Conservation (phyloP, 2,797 vertebrate species). For the Morelia viridis region DNA sequence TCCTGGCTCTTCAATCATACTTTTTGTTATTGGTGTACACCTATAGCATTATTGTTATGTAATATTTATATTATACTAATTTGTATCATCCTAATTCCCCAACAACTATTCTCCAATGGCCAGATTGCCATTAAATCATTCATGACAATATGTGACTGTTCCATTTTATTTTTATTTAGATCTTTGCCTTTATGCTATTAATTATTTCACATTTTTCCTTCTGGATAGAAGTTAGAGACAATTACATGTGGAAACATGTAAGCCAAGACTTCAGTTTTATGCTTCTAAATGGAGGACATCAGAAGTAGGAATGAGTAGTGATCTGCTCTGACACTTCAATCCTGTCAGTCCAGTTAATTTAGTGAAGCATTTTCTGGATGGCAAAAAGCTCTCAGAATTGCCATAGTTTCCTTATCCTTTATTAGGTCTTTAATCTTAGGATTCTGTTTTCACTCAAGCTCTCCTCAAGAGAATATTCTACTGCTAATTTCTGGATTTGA, state of each 20-base stretch:
- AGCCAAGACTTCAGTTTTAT: neutral
- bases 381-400: neutral
- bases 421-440: neutral
- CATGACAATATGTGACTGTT: neutral
- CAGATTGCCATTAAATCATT: neutral
- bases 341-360: conserved; percentile 35
- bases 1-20: too few species aligned
- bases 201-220: neutral
- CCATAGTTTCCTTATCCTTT: conserved; percentile 1
- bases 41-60: neutral
- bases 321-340: conserved; percentile 21
- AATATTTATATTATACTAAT: neutral
- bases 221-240: conserved; percentile 29
- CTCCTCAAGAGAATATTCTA: neutral
- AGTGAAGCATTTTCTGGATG: neutral
- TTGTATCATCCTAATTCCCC: neutral
- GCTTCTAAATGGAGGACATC: neutral
- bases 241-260: conserved; percentile 37
- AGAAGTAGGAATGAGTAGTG: neutral
- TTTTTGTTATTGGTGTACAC: neutral
- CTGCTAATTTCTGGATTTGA: conserved; percentile 9
- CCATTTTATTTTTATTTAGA: neutral
- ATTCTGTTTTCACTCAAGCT: neutral
- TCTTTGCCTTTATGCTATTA: conserved; percentile 28
- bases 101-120: neutral